phyloP scores from a whole-genome alignment of 2,113 vertebrate genomes.

The Cryptomyrus ogoouensis region DNA sequence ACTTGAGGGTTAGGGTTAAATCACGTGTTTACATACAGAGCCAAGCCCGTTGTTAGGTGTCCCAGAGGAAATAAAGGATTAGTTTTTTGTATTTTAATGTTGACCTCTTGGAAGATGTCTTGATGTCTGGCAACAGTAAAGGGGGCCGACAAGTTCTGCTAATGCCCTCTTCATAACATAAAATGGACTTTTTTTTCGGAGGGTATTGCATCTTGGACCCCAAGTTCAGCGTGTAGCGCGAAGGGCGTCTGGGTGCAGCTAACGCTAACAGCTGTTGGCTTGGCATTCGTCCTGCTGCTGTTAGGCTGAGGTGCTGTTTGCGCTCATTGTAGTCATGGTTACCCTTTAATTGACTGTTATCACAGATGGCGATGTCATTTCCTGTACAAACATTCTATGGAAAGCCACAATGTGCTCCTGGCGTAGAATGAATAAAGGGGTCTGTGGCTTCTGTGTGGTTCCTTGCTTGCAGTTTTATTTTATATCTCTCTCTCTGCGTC shows the following conservation, averaged over 20 bases:
- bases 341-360: conserved; percentile 18
- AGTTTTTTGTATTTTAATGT: neutral
- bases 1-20: neutral
- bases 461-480: neutral
- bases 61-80: neutral
- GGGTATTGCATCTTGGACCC: neutral
- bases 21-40: neutral
- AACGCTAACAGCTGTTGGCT: neutral
- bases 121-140: neutral
- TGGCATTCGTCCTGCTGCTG: conserved; percentile 3
- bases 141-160: neutral
- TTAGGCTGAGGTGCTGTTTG: neutral
- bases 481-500: neutral
- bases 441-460: neutral
- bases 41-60: neutral
- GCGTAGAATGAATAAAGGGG: neutral
- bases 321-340: conserved; percentile 9
- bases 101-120: neutral
- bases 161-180: neutral
- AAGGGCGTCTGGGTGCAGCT: neutral
- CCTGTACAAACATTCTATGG: conserved; percentile 3
- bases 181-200: neutral
- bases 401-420: conserved; percentile 8
- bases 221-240: neutral
- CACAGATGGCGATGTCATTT: conserved; percentile 18